phyloP scores from a whole-genome alignment of 2,113 vertebrate species.

The Amphiprion ocellaris region DNA sequence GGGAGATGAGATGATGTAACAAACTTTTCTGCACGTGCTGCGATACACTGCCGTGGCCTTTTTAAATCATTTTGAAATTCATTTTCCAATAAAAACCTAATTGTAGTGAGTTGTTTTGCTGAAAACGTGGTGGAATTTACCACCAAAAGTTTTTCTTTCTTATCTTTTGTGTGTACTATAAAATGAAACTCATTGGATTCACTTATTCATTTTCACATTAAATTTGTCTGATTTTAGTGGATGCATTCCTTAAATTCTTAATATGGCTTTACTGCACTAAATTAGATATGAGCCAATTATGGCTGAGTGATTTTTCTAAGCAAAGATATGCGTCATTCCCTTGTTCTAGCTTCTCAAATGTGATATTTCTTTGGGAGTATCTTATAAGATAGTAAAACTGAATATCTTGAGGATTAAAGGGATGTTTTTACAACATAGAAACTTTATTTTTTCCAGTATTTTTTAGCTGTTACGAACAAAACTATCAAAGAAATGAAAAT shows the following conservation, averaged over 20 bases:
- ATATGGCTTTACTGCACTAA: too few relatives aligned
- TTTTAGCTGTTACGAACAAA: too few relatives aligned
- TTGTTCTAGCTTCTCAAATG: too few relatives aligned
- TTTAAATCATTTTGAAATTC: slow-evolving; percentile 21
- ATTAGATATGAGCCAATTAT: too few relatives aligned
- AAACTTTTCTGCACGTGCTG: slow-evolving; percentile 51
- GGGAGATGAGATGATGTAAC: slow-evolving; percentile 57
- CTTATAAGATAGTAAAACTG: too few relatives aligned
- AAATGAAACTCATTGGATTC: not conserved
- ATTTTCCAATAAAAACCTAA: slow-evolving; percentile 21
- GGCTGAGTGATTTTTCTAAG: too few relatives aligned
- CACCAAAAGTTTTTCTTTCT: not conserved
- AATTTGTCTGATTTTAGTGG: not conserved
- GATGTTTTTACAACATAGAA: too few relatives aligned
- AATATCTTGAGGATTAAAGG: too few relatives aligned
- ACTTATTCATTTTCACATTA: not conserved
- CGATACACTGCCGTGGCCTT: slow-evolving; percentile 10
- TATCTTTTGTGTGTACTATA: not conserved
- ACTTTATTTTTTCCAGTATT: too few relatives aligned
- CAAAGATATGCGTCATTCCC: too few relatives aligned
- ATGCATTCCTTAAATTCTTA: not conserved
- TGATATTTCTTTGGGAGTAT: too few relatives aligned
- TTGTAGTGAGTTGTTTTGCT: not conserved
- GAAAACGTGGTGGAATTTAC: not conserved
- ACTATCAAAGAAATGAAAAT: too few relatives aligned